A percentile compares a stretch with the other conserved stretches of the same genome.
phyloP scores from a whole-genome alignment of 2,113 vertebrate species.

The Ammodytes marinus region DNA sequence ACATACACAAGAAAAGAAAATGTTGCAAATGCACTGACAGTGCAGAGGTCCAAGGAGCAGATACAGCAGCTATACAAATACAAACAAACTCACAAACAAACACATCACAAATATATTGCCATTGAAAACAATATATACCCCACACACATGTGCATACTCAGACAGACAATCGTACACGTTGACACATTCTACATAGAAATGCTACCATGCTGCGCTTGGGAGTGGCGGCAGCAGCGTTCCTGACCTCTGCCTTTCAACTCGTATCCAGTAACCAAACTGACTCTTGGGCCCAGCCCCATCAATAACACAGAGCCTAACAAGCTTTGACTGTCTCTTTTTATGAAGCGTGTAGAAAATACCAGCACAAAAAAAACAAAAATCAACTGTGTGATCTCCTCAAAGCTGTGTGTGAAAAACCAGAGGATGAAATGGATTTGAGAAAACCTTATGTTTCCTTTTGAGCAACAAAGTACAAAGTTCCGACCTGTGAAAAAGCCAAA shows the following conservation, averaged over 20 bases:
- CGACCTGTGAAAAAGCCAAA: slow-evolving; percentile 27
- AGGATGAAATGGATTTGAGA: slow-evolving; percentile 16
- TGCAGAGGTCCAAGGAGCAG: slow-evolving; percentile 3
- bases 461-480: slow-evolving; percentile 32
- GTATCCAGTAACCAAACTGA: slow-evolving; percentile 65
- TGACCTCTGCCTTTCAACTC: slow-evolving; percentile 76
- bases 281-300: slow-evolving; percentile 55
- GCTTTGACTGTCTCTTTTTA: slow-evolving; percentile 28
- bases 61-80: slow-evolving; percentile 27
- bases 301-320: slow-evolving; percentile 55
- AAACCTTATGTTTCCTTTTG: slow-evolving; percentile 7
- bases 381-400: slow-evolving; percentile 29
- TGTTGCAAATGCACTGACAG: not conserved
- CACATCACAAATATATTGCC: not conserved
- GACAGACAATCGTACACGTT: not conserved
- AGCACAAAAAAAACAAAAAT: slow-evolving; percentile 39
- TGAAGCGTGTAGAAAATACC: slow-evolving; percentile 26
- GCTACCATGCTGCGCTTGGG: slow-evolving; percentile 53
- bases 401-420: slow-evolving; percentile 39
- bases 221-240: slow-evolving; percentile 46
- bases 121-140: too few relatives aligned
- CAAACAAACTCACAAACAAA: slow-evolving; percentile 12
- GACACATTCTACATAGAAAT: slow-evolving; percentile 26
- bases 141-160: slow-evolving; percentile 5
- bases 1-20: slow-evolving; percentile 5